phyloP scores from a whole-genome alignment of 2,113 vertebrate species.

The Corvus cornix region DNA sequence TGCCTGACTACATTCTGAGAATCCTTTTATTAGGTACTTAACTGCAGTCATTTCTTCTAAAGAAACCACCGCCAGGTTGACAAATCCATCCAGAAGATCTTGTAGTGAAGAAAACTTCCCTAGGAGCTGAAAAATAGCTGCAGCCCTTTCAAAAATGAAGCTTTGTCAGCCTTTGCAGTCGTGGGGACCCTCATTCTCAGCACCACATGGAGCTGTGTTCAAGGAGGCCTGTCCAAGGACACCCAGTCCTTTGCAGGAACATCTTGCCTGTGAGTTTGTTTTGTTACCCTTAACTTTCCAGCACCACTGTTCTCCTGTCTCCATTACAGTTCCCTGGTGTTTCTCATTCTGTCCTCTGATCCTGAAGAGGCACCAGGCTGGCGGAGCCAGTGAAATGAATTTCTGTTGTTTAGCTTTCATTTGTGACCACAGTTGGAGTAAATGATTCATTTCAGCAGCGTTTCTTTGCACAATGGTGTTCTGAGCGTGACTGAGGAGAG shows the following conservation, averaged over 20 bases:
- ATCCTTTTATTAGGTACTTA: not conserved
- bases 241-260: not conserved
- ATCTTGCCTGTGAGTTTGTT: not conserved
- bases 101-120: not conserved
- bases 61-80: not conserved
- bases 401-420: not conserved
- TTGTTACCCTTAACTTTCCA: not conserved
- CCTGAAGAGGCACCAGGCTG: not conserved
- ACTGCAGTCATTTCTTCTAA: not conserved
- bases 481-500: not conserved
- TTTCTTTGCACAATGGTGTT: not conserved
- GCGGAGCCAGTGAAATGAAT: not conserved
- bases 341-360: not conserved
- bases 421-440: not conserved
- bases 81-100: not conserved
- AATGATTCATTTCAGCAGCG: not conserved
- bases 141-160: not conserved
- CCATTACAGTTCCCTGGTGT: not conserved
- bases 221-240: not conserved
- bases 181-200: not conserved
- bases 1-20: not conserved
- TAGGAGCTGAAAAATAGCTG: not conserved
- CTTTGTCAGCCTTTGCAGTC: not conserved
- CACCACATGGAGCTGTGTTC: fast-evolving
- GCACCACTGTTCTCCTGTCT: not conserved